Conservation (phyloP, 2,113 vertebrate species). For the Diadophis punctatus region DNA sequence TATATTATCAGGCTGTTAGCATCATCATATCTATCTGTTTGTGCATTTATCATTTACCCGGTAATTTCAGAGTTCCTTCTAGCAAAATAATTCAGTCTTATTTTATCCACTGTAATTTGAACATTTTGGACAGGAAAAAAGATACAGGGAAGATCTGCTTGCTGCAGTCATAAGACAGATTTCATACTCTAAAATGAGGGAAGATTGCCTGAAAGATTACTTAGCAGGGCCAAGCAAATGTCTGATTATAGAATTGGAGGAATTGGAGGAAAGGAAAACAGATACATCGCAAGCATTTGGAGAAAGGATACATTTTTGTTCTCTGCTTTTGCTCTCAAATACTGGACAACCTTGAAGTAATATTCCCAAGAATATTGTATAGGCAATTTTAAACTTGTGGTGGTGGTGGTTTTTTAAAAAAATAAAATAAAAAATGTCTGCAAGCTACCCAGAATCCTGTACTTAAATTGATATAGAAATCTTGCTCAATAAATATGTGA, state of each 20-base stretch:
- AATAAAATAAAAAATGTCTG: not conserved
- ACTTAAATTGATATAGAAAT: not conserved
- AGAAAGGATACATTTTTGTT: not conserved
- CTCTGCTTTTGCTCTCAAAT: not conserved
- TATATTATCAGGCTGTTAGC: not conserved
- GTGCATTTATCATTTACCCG: not conserved
- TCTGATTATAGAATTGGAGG: not conserved
- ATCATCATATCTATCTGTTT: not conserved
- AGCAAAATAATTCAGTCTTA: not conserved
- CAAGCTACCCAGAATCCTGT: not conserved
- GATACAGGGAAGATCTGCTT: not conserved
- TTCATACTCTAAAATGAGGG: not conserved
- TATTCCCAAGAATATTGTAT: not conserved
- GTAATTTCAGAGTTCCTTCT: too few relatives aligned
- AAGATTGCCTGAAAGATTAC: not conserved
- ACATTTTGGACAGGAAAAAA: not conserved
- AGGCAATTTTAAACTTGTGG: not conserved
- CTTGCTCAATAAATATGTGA: not conserved
- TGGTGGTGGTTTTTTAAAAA: not conserved
- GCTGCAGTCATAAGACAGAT: not conserved
- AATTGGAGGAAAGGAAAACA: not conserved
- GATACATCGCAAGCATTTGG: not conserved
- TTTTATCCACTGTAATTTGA: not conserved
- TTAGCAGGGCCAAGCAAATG: not conserved
- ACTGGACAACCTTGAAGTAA: not conserved